Conservation (phyloP, 2,113 vertebrate genomes). For the Camelus dromedarius region DNA sequence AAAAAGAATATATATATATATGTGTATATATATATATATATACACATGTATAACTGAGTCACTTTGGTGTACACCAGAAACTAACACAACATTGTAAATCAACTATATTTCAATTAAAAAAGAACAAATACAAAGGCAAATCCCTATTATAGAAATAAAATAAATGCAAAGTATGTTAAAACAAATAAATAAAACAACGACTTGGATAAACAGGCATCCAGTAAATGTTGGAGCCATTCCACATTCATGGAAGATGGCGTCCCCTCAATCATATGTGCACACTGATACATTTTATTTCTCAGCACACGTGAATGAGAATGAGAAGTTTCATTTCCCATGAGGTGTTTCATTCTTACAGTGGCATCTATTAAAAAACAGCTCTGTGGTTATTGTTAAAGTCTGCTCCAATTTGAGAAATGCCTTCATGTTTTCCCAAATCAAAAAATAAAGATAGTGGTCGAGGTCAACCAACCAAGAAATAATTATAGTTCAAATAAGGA, state of each 20-base stretch:
- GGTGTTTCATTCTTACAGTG: not conserved
- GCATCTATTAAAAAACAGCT: constrained; percentile 4
- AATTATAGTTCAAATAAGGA: constrained; percentile 31
- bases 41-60: no score
- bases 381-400: not conserved
- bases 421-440: not conserved
- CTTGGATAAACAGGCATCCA: not conserved
- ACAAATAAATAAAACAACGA: not conserved
- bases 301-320: not conserved
- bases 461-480: not conserved
- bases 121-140: no score
- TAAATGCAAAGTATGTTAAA: no score
- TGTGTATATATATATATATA: no score
- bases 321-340: not conserved
- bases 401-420: not conserved
- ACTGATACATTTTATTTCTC: not conserved
- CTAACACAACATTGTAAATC: no score
- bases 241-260: not conserved
- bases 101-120: no score
- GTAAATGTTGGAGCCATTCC: not conserved
- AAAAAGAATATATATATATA: no score
- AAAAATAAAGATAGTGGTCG: not conserved
- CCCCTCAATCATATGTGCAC: not conserved
- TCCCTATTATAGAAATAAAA: no score
- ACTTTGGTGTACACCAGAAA: no score